phyloP scores from a whole-genome alignment of 2,113 vertebrate genomes.

The Trematomus loennbergii region DNA sequence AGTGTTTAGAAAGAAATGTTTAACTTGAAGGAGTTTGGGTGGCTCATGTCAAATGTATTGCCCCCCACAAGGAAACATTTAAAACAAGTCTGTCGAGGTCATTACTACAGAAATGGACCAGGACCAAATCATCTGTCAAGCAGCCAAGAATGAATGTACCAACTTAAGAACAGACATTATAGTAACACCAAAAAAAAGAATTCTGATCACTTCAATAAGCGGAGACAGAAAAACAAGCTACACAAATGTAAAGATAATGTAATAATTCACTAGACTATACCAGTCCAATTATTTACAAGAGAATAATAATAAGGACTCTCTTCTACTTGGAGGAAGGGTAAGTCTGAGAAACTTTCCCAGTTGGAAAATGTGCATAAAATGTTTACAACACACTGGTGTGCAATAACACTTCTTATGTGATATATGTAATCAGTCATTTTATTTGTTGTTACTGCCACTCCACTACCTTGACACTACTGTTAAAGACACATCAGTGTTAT shows the following conservation, averaged over 20 bases:
- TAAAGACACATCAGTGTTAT: no score
- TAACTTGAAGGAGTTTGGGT: background rate
- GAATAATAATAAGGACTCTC: background rate
- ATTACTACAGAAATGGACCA: background rate
- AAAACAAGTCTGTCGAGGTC: background rate
- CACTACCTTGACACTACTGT: no score
- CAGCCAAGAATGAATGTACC: background rate
- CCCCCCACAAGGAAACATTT: background rate
- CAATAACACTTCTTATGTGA: no score
- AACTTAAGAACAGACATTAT: background rate
- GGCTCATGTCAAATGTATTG: background rate
- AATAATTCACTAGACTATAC: no score
- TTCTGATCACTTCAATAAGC: no score
- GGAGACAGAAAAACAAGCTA: background rate
- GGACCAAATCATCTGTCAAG: background rate
- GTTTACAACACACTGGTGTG: no score
- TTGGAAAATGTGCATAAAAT: no score
- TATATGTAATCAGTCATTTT: no score
- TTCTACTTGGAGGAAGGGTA: background rate
- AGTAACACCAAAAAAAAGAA: background rate
- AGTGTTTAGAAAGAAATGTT: background rate
- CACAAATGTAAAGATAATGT: background rate
- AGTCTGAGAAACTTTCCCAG: no score
- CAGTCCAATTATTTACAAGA: no score
- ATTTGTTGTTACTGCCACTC: no score